Evolutionary conservation across 2,797 vertebrate genomes (phyloP), one percentile per base, ranked within the genome.

Genomic region (Pteronotus mesoamericanus): DNA sequence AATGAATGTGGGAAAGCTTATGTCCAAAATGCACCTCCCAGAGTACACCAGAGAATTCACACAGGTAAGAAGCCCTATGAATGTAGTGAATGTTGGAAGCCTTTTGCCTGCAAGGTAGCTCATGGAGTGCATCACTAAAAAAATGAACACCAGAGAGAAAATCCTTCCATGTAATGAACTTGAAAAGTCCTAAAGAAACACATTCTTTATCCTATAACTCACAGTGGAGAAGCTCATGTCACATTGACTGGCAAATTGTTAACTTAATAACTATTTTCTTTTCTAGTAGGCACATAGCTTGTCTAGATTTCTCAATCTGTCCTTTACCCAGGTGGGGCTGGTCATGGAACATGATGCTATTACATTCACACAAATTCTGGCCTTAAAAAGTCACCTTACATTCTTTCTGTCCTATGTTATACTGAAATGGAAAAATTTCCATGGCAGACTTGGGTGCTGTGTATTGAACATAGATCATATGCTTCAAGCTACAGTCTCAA

Each of bases 41-140:
- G 22, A 71, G 21, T 71, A 71, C 21, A 39, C 42, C 21, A 69
- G 68, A 92, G 66, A 15, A 78, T 83, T 24, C 90, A 85, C 29
- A 79, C 57, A 3, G 89, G 94, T 37, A 94, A 96, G 57, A 94
- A 89, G 37, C 72, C 77, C 46, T 97, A 94, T 68, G 86, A 92
- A 9, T 97, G 91, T 66, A 92, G 57, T 0, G 66, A 96, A 66
- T 96, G 94, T 6, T 72, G 96, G 34, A 95, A 96, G 83, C 10
- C 11, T 34, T 95, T 93, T 39, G 66, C 39, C 34, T 10, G 21
- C 18, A 69, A 69, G 34, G 34, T 19, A 37, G 66, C 34, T 69
- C n/a, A 69, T 39, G 66, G 69, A 22, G 34, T 69, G 39, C 66
- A 37, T 69, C 34, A 68, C n/a, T 19, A 37, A 37, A 21, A 42